phyloP scores from a whole-genome alignment of 2,888 invertebrate species.

The Ichneumon xanthorius region DNA sequence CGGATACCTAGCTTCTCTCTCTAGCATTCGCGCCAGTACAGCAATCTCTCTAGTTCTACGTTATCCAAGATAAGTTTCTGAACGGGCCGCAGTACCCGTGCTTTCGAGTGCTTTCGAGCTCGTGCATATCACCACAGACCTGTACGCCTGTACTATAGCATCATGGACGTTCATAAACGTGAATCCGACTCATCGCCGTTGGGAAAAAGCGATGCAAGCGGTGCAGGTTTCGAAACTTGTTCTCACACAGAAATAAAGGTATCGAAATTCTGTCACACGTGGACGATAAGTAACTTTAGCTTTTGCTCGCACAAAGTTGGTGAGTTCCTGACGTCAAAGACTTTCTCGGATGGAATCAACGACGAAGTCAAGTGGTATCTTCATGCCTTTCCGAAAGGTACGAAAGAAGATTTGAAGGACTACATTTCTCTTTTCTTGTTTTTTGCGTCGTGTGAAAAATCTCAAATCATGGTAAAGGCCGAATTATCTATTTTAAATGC shows the following conservation, averaged over 20 bases:
- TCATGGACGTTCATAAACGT: neutral
- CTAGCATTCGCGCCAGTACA: no score
- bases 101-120: no score
- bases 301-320: neutral
- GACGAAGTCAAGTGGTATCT: constrained; percentile 89
- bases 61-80: no score
- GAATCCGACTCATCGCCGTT: neutral
- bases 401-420: constrained; percentile 99
- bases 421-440: constrained; percentile 99
- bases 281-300: constrained; percentile 34
- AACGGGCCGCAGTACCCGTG: no score
- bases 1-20: no score
- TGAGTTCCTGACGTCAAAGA: neutral
- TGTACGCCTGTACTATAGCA: neutral
- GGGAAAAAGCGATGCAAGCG: neutral
- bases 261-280: constrained; percentile 1
- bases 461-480: constrained; percentile 99
- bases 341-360: neutral
- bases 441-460: constrained; percentile 99
- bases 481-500: constrained; percentile 99
- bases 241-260: neutral
- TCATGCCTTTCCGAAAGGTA: constrained; percentile 99
- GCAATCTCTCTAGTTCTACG: no score
- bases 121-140: neutral
- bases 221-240: neutral